Evolutionary conservation across 2,888 invertebrate genomes (phyloP).

Genomic region (Drosophila nigritarsus): DNA sequence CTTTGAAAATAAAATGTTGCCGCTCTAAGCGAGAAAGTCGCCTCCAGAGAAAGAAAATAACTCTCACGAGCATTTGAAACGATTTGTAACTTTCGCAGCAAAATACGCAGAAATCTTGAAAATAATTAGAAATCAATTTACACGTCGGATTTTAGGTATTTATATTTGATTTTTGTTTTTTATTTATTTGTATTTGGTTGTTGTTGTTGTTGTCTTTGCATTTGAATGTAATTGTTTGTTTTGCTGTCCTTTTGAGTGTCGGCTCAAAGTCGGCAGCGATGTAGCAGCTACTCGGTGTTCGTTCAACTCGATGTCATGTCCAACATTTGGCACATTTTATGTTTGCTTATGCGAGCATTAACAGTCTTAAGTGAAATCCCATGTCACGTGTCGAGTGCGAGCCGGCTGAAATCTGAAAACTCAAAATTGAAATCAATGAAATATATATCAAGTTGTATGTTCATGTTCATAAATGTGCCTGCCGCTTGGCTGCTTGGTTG

Average conservation of each 20-base stretch:
- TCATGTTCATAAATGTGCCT: slow-evolving; percentile 58
- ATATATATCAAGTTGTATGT: slow-evolving; percentile 65
- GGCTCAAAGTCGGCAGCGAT: slow-evolving; percentile 61
- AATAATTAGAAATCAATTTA: slow-evolving; percentile 75
- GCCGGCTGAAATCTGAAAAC: slow-evolving; percentile 20
- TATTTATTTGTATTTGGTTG: slow-evolving; percentile 17
- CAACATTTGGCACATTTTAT: slow-evolving; percentile 77
- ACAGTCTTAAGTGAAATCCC: slow-evolving; percentile 83
- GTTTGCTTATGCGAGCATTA: slow-evolving; percentile 75
- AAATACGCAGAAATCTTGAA: slow-evolving; percentile 31
- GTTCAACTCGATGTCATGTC: slow-evolving; percentile 66
- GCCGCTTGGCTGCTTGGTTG: slow-evolving; percentile 1
- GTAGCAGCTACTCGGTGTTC: slow-evolving; percentile 19
- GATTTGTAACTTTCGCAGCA: slow-evolving; percentile 51
- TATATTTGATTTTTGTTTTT: not conserved
- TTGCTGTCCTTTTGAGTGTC: slow-evolving; percentile 64
- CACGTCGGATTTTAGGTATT: slow-evolving; percentile 65
- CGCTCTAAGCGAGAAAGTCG: slow-evolving; percentile 13
- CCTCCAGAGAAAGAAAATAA: not conserved
- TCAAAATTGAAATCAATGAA: slow-evolving; percentile 71
- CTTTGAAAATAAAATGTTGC: not conserved
- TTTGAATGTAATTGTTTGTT: slow-evolving; percentile 38
- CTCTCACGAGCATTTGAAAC: slow-evolving; percentile 32
- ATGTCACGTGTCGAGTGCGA: slow-evolving; percentile 82
- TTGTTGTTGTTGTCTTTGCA: not conserved